Conservation (phyloP, 2,888 invertebrate species). For the Drosophila monieri region DNA sequence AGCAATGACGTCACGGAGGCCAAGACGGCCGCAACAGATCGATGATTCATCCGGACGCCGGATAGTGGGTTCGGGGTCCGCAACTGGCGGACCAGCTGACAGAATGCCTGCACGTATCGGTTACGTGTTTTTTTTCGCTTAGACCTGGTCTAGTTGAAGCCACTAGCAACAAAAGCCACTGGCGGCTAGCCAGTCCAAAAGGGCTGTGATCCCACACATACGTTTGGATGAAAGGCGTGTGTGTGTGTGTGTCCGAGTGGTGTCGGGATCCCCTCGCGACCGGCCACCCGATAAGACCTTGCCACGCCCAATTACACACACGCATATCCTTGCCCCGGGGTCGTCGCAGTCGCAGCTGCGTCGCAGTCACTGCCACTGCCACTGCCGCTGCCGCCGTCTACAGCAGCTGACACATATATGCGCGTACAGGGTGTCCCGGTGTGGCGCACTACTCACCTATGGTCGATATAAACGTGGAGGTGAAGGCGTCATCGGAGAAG, state of each 20-base stretch:
- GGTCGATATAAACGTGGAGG: slow-evolving; percentile 97
- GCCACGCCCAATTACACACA: slow-evolving; percentile 37
- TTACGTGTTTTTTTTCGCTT: slow-evolving; percentile 15
- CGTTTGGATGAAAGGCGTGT: background rate
- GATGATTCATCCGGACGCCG: slow-evolving; percentile 4
- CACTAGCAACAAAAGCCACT: background rate
- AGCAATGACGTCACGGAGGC: slow-evolving; percentile 37
- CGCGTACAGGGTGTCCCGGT: slow-evolving; percentile 14
- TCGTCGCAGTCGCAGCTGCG: background rate
- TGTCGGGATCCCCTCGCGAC: background rate
- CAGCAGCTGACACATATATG: slow-evolving; percentile 17
- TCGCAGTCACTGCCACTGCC: background rate
- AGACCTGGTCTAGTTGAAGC: slow-evolving; percentile 15
- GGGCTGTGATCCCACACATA: background rate
- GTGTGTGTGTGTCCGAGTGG: background rate
- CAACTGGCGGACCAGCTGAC: slow-evolving; percentile 5
- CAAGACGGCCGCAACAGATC: background rate
- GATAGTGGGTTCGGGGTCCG: background rate
- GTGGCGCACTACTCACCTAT: slow-evolving; percentile 89
- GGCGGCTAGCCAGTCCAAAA: background rate
- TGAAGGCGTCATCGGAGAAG: slow-evolving; percentile 97
- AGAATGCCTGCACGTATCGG: slow-evolving; percentile 18
- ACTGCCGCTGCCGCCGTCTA: background rate
- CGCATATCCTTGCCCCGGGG: slow-evolving; percentile 30
- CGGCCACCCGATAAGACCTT: slow-evolving; percentile 5